phyloP scores from a whole-genome alignment of 1,140 invertebrate genomes.

The Macrosteles quadrilineatus region DNA sequence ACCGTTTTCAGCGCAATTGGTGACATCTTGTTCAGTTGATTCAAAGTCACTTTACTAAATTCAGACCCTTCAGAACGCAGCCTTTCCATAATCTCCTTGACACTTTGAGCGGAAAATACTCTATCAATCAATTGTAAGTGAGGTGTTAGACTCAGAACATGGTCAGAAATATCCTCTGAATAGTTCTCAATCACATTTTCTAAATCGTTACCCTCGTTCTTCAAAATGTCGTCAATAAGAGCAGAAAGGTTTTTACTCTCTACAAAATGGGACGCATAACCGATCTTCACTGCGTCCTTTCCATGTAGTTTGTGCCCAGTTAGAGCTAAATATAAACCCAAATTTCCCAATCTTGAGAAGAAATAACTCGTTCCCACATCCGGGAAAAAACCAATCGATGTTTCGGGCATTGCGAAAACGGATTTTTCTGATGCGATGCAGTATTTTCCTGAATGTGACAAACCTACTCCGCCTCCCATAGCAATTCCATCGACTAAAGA shows the following conservation, averaged over 20 bases:
- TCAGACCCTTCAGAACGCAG: conserved; percentile 76
- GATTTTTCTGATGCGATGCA: conserved; percentile 95
- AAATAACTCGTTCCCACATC: conserved; percentile 96
- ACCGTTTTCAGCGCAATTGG: conserved; percentile 93
- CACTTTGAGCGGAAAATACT: conserved; percentile 69
- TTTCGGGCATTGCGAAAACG: conserved; percentile 99
- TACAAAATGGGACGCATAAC: conserved; percentile 93
- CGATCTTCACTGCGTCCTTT: conserved; percentile 82
- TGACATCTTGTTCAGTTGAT: conserved; percentile 81
- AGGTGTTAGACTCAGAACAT: conserved; percentile 69
- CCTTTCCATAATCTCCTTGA: conserved; percentile 82
- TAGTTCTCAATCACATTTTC: conserved; percentile 37
- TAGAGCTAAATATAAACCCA: conserved; percentile 82
- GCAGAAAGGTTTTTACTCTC: conserved; percentile 65
- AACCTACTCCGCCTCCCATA: conserved; percentile 98
- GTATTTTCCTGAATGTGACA: conserved; percentile 92
- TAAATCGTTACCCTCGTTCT: conserved; percentile 23
- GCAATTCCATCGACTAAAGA: conserved; percentile 96
- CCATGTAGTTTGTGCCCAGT: conserved; percentile 68
- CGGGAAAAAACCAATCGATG: conserved; percentile 90
- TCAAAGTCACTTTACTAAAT: conserved; percentile 71
- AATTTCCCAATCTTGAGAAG: conserved; percentile 81
- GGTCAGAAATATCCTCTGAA: conserved; percentile 39
- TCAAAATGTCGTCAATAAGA: conserved; percentile 49
- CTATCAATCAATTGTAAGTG: conserved; percentile 80